Evolutionary conservation across 2,113 vertebrate genomes (phyloP).

Genomic region (Phalacrocorax carbo): DNA sequence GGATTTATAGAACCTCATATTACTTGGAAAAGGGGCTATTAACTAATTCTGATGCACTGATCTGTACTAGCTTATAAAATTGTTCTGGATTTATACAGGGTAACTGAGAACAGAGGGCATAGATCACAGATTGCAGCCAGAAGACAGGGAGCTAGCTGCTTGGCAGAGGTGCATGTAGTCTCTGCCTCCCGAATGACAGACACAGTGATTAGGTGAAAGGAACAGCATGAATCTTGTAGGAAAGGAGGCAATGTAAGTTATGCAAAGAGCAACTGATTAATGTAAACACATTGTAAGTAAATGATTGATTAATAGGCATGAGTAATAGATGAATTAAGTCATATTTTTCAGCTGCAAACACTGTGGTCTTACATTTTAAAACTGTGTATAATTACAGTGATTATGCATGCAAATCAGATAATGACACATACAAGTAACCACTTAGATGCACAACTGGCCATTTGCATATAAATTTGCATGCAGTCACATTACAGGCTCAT

Average conservation of each 20-base stretch:
- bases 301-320: constrained; percentile 37
- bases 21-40: background rate
- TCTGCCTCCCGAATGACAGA: background rate
- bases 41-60: background rate
- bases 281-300: constrained; percentile 25
- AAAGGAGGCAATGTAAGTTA: background rate
- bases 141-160: background rate
- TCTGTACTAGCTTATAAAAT: background rate
- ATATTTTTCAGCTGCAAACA: background rate
- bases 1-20: background rate
- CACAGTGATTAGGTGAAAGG: background rate
- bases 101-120: background rate
- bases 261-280: constrained; percentile 16
- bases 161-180: background rate
- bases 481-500: background rate
- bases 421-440: constrained; percentile 19
- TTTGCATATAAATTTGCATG: constrained; percentile 41
- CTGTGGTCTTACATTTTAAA: background rate
- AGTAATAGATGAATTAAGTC: constrained; percentile 18
- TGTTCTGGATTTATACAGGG: background rate
- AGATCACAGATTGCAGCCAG: background rate
- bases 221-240: background rate
- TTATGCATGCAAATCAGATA: constrained; percentile 36
- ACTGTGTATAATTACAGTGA: constrained; percentile 10
- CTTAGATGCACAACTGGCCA: constrained; percentile 15